These are phyloP conservation scores for Scomber colias DNA, from an alignment of 2,113 vertebrate species.

Conservation along the genomic window DNA sequence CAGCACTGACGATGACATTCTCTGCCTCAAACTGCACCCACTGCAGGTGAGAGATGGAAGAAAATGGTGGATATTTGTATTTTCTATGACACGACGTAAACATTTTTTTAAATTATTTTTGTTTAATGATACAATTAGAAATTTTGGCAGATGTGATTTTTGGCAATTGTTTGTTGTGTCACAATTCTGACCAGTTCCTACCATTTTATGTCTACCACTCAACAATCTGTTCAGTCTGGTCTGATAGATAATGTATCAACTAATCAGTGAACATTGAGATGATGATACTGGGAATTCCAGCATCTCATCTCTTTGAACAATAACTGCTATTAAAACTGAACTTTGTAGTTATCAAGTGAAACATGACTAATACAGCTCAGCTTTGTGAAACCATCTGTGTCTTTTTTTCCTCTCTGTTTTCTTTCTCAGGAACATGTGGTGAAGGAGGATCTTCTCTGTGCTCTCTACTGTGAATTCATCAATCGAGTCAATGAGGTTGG, in stretches of 20 bases:
- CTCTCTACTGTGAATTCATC: constrained; percentile 97
- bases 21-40: constrained; percentile 97
- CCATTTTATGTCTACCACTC: background rate
- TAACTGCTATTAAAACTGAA: background rate
- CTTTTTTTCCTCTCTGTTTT: rapidly evolving
- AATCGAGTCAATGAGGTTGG: constrained; percentile 99
- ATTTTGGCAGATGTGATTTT: too few species aligned
- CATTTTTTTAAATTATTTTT: background rate
- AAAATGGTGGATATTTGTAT: background rate
- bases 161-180: too few species aligned
- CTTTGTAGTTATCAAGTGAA: background rate
- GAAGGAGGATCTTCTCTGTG: constrained; percentile 94
- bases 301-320: background rate
- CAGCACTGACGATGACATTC: constrained; percentile 96
- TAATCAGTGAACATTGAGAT: background rate
- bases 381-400: background rate
- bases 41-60: constrained; percentile 87
- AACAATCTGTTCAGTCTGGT: background rate
- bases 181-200: too few species aligned
- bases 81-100: background rate
- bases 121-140: too few species aligned
- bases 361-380: background rate
- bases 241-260: background rate
- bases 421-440: constrained; percentile 92
- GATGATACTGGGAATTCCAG: too few species aligned